These are phyloP conservation scores for Plutella xylostella DNA, from an alignment of 2,888 invertebrate species.

Conservation along the genomic window DNA sequence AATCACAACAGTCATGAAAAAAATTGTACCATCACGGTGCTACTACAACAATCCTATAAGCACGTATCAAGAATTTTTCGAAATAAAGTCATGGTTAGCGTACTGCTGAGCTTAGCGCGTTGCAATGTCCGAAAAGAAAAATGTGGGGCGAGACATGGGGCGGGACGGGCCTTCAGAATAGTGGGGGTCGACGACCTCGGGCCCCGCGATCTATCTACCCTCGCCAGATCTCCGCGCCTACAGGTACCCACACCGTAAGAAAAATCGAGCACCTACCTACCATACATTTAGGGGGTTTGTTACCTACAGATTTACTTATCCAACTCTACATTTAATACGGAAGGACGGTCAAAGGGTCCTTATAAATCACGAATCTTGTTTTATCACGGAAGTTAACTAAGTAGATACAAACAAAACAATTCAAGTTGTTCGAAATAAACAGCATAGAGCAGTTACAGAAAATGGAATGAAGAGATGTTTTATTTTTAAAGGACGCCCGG, in stretches of 20 bases:
- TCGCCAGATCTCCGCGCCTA: conserved; percentile 22
- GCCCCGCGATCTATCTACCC: conserved; percentile 17
- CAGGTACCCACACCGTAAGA: conserved; percentile 19
- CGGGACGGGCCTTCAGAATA: conserved; percentile 22
- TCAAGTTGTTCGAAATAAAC: background rate
- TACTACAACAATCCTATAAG: too few relatives aligned
- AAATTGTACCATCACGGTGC: too few relatives aligned
- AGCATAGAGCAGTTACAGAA: conserved; percentile 3
- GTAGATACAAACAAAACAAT: background rate
- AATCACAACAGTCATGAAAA: too few relatives aligned
- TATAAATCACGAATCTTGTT: background rate
- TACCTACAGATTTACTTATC: too few relatives aligned
- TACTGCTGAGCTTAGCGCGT: background rate
- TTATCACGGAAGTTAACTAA: background rate
- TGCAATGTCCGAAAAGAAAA: conserved; percentile 60
- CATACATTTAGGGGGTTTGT: too few relatives aligned
- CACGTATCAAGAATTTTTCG: too few relatives aligned
- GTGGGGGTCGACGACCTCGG: conserved; percentile 49
- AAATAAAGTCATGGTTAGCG: too few relatives aligned
- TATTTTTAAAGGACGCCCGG: conserved; percentile 29
- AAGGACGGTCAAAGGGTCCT: background rate
- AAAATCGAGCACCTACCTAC: too few relatives aligned
- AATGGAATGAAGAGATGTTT: conserved; percentile 20
- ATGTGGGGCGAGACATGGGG: conserved; percentile 45
- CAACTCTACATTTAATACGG: too few relatives aligned